These are phyloP conservation scores for Valencia hispanica DNA, from an alignment of 2,797 vertebrate species.

Conservation along the genomic window DNA sequence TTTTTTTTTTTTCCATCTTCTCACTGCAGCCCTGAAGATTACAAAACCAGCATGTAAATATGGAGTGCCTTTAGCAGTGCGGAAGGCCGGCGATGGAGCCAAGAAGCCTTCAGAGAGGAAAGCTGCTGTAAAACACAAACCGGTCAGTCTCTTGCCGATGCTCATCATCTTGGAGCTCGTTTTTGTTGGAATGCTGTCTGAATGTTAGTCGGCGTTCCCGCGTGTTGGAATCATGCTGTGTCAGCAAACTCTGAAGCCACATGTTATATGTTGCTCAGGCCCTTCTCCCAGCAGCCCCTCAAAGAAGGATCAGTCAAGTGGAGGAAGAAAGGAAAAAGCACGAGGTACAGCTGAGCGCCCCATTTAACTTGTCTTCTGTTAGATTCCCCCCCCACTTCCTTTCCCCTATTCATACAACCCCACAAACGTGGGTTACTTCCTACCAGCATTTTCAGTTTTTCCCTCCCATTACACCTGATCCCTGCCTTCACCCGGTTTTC, in stretches of 20 bases:
- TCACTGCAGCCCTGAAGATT: constrained; percentile 88
- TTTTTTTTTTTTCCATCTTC: constrained; percentile 45
- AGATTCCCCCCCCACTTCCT: constrained; percentile 25
- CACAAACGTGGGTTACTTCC: constrained; percentile 53
- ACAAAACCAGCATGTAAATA: constrained; percentile 98
- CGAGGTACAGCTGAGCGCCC: constrained; percentile 85
- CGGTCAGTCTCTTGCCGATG: constrained; percentile 76
- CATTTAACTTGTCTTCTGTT: constrained; percentile 36
- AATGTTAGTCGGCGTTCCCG: constrained; percentile 22
- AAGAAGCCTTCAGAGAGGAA: constrained; percentile 87
- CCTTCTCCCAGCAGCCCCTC: constrained; percentile 79
- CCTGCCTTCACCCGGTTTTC: constrained; percentile 11
- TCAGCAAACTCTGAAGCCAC: constrained; percentile 81
- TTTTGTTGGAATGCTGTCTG: not conserved
- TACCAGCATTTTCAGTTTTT: constrained; percentile 58
- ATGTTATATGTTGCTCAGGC: constrained; percentile 89
- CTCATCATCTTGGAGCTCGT: not conserved
- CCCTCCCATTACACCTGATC: constrained; percentile 29
- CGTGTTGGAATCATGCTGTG: constrained; percentile 35
- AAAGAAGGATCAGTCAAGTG: constrained; percentile 88
- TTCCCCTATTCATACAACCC: constrained; percentile 47
- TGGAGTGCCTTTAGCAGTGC: constrained; percentile 92
- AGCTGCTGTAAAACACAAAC: constrained; percentile 82
- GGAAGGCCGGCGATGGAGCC: constrained; percentile 80
- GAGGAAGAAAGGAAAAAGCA: constrained; percentile 91